Conservation (phyloP, 2,888 invertebrate species). For the Volucella inanis region DNA sequence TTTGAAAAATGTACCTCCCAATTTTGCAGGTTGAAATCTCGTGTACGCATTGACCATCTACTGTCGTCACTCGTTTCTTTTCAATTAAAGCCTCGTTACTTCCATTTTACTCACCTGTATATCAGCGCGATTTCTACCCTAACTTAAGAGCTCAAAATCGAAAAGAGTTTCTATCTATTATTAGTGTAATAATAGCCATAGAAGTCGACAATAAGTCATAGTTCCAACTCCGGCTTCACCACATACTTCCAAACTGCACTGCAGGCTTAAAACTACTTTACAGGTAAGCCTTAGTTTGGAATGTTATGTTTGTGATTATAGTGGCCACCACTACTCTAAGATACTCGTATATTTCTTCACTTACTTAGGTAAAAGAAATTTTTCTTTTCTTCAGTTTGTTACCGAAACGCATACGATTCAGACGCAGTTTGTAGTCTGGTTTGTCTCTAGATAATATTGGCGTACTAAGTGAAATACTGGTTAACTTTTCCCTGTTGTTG, state of each 20-base stretch:
- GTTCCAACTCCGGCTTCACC: slow-evolving; percentile 40
- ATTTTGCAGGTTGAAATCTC: slow-evolving; percentile 7
- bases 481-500: slow-evolving; percentile 29
- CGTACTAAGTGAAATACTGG: slow-evolving; percentile 47
- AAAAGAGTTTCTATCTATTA: slow-evolving; percentile 44
- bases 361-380: slow-evolving; percentile 81
- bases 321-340: slow-evolving; percentile 59
- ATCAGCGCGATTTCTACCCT: slow-evolving; percentile 30
- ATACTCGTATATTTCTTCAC: slow-evolving; percentile 75
- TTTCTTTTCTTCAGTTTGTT: slow-evolving; percentile 83
- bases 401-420: slow-evolving; percentile 82
- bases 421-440: slow-evolving; percentile 77
- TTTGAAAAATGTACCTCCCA: slow-evolving; percentile 23
- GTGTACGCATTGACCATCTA: neutral
- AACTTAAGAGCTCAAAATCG: slow-evolving; percentile 34
- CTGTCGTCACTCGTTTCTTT: slow-evolving; percentile 31
- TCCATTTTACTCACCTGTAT: slow-evolving; percentile 48
- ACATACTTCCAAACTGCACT: slow-evolving; percentile 48
- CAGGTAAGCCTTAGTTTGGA: slow-evolving; percentile 53
- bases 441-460: slow-evolving; percentile 43
- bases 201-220: slow-evolving; percentile 33
- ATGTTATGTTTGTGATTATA: slow-evolving; percentile 45
- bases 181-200: slow-evolving; percentile 32
- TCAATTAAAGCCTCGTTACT: slow-evolving; percentile 63
- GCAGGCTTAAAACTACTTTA: slow-evolving; percentile 55